Conservation (phyloP, 2,888 invertebrate genomes). For the Acrobasis consociella region DNA sequence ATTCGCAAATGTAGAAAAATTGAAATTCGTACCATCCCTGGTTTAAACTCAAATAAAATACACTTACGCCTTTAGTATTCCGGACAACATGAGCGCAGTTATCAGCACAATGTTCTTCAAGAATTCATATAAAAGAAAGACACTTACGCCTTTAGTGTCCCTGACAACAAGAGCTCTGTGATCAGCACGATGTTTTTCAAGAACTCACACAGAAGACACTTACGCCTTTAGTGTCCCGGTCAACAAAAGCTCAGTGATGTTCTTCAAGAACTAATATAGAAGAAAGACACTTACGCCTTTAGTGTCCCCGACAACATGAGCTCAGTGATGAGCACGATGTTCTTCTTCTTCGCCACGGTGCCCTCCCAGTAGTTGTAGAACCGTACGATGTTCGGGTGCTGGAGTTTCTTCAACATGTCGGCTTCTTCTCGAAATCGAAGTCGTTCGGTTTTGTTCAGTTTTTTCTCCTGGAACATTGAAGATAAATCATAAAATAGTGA, state of each 20-base stretch:
- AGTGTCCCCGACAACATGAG: constrained; percentile 99
- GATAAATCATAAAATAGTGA: neutral
- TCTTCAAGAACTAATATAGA: too few species aligned
- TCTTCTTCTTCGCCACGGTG: constrained; percentile 94
- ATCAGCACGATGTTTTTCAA: constrained; percentile 99
- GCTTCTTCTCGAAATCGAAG: constrained; percentile 98
- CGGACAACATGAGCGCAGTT: constrained; percentile 99
- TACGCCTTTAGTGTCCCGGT: constrained; percentile 99
- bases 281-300: constrained; percentile 93
- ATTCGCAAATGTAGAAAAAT: too few species aligned
- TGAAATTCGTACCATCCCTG: too few species aligned
- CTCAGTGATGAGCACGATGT: constrained; percentile 99
- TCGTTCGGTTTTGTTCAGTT: constrained; percentile 97
- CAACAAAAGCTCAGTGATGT: constrained; percentile 99
- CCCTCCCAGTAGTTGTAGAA: constrained; percentile 99
- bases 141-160: constrained; percentile 98
- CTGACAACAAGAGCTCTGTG: constrained; percentile 99
- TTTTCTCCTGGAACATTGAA: constrained; percentile 88
- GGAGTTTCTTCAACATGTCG: constrained; percentile 99
- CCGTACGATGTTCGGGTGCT: constrained; percentile 98
- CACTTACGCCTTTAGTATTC: constrained; percentile 96
- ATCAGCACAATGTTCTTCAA: constrained; percentile 99
- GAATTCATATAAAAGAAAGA: too few species aligned
- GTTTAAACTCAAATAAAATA: too few species aligned
- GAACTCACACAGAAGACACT: too few species aligned